Percentiles rank a stretch among this genome's conserved stretches.
These are phyloP conservation scores for Fukomys damarensis DNA, from an alignment of 2,113 vertebrate species.

Conservation along the genomic window DNA sequence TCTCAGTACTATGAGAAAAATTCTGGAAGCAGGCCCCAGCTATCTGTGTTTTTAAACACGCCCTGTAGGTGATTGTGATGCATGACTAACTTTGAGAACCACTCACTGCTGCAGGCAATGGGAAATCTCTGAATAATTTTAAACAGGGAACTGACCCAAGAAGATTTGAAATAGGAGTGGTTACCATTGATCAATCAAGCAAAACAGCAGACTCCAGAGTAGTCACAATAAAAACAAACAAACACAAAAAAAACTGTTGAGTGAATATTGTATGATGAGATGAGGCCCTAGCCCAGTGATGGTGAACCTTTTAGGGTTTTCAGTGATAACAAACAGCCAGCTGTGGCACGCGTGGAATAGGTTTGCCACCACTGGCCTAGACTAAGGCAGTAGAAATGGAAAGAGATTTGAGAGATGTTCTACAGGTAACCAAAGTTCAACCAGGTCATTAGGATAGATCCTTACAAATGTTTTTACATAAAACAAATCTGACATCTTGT, in stretches of 20 bases:
- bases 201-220: not conserved
- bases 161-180: not conserved
- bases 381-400: slow-evolving; percentile 24
- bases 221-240: not conserved
- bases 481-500: not conserved
- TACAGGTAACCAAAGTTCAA: slow-evolving; percentile 28
- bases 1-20: not conserved
- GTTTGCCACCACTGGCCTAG: not conserved
- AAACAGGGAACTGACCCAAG: not conserved
- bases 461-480: slow-evolving; percentile 38
- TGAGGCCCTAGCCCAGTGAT: not conserved
- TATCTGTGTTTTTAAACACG: not conserved
- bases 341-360: not conserved
- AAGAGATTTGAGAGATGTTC: slow-evolving; percentile 45
- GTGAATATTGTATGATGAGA: not conserved
- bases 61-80: not conserved
- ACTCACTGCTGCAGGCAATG: not conserved
- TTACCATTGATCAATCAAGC: not conserved
- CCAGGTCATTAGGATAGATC: not conserved
- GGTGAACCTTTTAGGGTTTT: not conserved
- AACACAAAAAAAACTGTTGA: not conserved
- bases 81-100: not conserved
- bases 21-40: not conserved
- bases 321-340: not conserved
- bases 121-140: not conserved